These are phyloP conservation scores for Holotrichia oblita DNA, from an alignment of 1,140 invertebrate species.

Conservation along the genomic window DNA sequence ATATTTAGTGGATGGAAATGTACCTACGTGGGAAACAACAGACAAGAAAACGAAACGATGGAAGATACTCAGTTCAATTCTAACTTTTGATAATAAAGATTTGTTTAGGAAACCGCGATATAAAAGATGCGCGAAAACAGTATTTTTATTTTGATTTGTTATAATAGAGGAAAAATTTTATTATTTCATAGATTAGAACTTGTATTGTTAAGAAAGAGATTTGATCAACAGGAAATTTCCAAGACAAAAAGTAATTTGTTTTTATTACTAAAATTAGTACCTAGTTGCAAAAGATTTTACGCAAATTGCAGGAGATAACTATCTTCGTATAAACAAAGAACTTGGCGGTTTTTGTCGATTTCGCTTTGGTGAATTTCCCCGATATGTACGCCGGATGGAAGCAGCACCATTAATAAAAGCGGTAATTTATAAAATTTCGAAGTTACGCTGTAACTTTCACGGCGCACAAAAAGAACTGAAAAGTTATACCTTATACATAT, in stretches of 20 bases:
- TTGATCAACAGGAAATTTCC: too few relatives aligned
- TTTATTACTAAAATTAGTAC: too few relatives aligned
- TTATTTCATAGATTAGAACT: too few relatives aligned
- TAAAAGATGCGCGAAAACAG: too few relatives aligned
- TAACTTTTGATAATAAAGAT: neutral
- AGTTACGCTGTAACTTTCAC: neutral
- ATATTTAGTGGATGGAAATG: slow-evolving; percentile 1
- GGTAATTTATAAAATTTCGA: slow-evolving; percentile 19
- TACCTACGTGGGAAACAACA: neutral
- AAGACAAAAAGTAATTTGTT: too few relatives aligned
- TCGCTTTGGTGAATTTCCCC: neutral
- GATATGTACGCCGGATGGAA: neutral
- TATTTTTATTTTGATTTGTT: too few relatives aligned
- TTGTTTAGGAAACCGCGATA: neutral
- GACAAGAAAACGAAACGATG: neutral
- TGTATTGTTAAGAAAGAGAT: too few relatives aligned
- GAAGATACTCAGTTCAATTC: neutral
- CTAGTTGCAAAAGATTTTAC: too few relatives aligned
- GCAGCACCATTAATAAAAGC: neutral
- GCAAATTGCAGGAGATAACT: too few relatives aligned
- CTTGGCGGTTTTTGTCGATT: neutral
- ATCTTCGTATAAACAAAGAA: too few relatives aligned
- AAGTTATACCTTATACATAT: slow-evolving; percentile 35
- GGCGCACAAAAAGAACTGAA: slow-evolving; percentile 6
- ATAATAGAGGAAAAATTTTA: too few relatives aligned